Percentiles rank a stretch among this genome's conserved stretches.
Evolutionary conservation across 2,888 invertebrate species (phyloP).

Genomic region (Sylvicola cinctus): DNA sequence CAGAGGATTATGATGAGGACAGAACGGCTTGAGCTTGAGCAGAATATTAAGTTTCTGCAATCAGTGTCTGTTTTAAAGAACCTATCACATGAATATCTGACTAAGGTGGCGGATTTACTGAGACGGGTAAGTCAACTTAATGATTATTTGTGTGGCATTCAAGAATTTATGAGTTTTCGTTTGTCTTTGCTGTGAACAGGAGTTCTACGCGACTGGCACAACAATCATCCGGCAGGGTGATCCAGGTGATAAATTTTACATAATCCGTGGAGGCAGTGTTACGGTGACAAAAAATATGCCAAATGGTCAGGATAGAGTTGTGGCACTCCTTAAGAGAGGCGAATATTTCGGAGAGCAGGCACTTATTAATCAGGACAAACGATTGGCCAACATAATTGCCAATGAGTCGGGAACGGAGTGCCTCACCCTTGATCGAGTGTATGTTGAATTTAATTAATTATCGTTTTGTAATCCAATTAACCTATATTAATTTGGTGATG

Average conservation of each 20-base stretch:
- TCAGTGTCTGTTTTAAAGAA: conserved; percentile 48
- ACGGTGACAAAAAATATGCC: conserved; percentile 44
- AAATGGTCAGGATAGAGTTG: conserved; percentile 37
- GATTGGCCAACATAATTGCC: conserved; percentile 82
- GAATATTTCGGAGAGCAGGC: conserved; percentile 84
- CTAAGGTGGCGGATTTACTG: conserved; percentile 69
- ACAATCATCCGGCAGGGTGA: conserved; percentile 72
- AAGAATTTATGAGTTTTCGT: not conserved
- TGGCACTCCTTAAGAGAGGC: conserved; percentile 51
- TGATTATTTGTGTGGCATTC: not conserved
- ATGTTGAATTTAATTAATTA: conserved; percentile 16
- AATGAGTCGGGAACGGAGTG: conserved; percentile 69
- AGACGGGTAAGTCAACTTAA: conserved; percentile 40
- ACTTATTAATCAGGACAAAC: conserved; percentile 58
- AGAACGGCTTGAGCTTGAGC: conserved; percentile 63
- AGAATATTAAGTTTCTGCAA: conserved; percentile 63
- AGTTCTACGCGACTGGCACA: conserved; percentile 59
- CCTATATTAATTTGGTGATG: conserved; percentile 8
- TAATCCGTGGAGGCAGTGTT: conserved; percentile 68
- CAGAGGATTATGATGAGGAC: conserved; percentile 77
- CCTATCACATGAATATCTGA: conserved; percentile 44
- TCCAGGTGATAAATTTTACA: conserved; percentile 74
- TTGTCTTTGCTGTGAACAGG: conserved; percentile 25
- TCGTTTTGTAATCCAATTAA: conserved; percentile 3
- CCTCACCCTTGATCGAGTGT: conserved; percentile 68